Evolutionary conservation across 37 sponge, comb jelly and placozoan species (phyloP), one percentile per base, ranked within the genome.

Genomic region (Geodia barretti): DNA sequence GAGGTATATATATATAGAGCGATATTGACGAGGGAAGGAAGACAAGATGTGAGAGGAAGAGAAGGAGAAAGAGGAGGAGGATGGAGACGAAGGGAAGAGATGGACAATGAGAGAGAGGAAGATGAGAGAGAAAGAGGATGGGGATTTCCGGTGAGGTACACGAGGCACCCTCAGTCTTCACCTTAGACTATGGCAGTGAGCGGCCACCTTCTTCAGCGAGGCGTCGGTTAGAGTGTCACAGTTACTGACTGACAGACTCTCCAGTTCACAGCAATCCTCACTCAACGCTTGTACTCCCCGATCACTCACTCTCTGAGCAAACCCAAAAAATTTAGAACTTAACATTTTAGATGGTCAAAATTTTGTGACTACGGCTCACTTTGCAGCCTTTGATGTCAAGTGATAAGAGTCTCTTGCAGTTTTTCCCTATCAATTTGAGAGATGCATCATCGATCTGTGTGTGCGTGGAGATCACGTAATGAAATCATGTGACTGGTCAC

Each of bases 221-320:
- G 72, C 41, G 69, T 95, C 96, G 1, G 96, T 95, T 39, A 95
- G 60, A 20, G 33, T 32, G 31, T 89, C 89, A 70, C 92, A 89
- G n/a, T 70, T 78, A 24, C 83, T 70, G 20, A 95, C 69, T 20
- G 69, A 74, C n/a, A 95, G 60, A 19, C 80, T 78, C 71, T 83
- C 70, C 40, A 95, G 71, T 38, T 70, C 62, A 0, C 36, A 79
- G 71, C 96, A 95, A 33, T 79, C 77, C 47, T 87, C 83, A 70
- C 83, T 78, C 28, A 95, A 72, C 24, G 73, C 41, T 0, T 79
- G 79, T 23, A 95, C 31, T 1, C 92, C 89, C 41, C 2, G 43
- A 36, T 94, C 95, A 61, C 83, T 82, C 29, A 94, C 77, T 2
- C 38, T 43, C 86, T 85, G 79, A n/a, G n/a, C n/a, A n/a, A n/a